Base-by-base conservation (phyloP, 2,888 invertebrate species). In the Megastigmus dorsalis region DNA sequence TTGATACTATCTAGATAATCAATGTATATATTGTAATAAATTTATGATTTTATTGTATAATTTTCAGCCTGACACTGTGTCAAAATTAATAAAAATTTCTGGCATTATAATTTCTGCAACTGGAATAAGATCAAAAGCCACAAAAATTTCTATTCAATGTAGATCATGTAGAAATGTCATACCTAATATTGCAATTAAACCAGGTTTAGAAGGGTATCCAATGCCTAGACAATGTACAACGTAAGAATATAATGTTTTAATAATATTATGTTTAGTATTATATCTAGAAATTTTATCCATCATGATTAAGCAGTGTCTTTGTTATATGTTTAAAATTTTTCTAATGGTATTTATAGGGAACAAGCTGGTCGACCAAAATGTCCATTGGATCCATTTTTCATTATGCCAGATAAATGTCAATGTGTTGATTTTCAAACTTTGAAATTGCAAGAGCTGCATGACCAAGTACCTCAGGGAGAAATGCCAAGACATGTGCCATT, bases 391-490 rank as follows among this genome's bases (percentile, higher is more conserved):
- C 99, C 99, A 1, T 99, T 96, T 88, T 98, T 97, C 88, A 98
- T 99, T 77, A 93, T 99, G 88, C 98, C 99, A 15, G 99, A 99
- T 87, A 98, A 97, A 89, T 99, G 99, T 88, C 92, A 93, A 80
- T 99, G 99, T 88, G 96, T 99, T 26, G 99, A 99, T 89, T 99
- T 97, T 86, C 99, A 99, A 92, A 94, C 95, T 0, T 88, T 99
- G n/a, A 99, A 98, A 88, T 89, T 99, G 10, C 99, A 99, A 91
- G 99, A 99, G 89, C 89, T 96, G 20, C 97, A 98, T 0, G 99
- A 99, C 87, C 93, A 92, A 77, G 94, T 97, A 73, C 97, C 97
- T 0, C 97, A 98, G 84, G 99, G 99, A 54, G 99, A 99, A 90
- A 95, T 99, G 91, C 99, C 99, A 0, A 92, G 99, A 0, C 99